Base-by-base conservation (phyloP, 1,140 invertebrate genomes). In the Belonocnema kinseyi region DNA sequence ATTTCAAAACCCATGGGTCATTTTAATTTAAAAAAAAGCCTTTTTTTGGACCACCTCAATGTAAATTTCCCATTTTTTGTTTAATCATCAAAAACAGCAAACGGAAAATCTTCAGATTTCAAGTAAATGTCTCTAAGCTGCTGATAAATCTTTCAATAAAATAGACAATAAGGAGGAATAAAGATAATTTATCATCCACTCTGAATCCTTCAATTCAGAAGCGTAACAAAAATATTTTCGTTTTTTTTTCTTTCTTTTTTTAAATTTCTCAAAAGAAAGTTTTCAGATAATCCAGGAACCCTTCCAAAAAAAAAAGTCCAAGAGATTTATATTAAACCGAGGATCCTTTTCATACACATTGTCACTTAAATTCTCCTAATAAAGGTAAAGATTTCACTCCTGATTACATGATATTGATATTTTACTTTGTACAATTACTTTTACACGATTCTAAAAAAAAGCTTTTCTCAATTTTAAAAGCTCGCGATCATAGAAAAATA, bases 191-290 rank as follows among this genome's bases (percentile, higher is more conserved):
- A 26, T 66, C 61, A 40, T 8, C 11, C 11, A 33, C 40, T 66
- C 40, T 12, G 11, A 14, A 40, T 14, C n/a, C n/a, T 66, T 54
- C 3, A n/a, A 66, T 16, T 66, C 21, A 16, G 21, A 66, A 66
- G 16, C 40, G 14, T 40, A 66, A 54, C 53, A 54, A 17, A 54
- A 54, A 19, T 54, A 54, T 6, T 33, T 33, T 33, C 5, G 3
- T 33, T 33, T 33, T 33, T 33, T 33, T 5, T 33, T 33, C 5
- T 5, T n/a, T 26, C 3, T 26, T 5, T n/a, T 54, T 54, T 19
- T 40, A 66, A 66, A n/a, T 61, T 40, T n/a, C 61, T 16, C 10
- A 66, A 66, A 40, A 66, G 61, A 66, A 66, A 66, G 61, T 66
- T 46, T 40, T 33, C 14, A 46, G 7, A 46, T 46, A 46, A 46